Evolutionary conservation across 2,797 vertebrate species (phyloP).

Genomic region (Syngnathus acus): DNA sequence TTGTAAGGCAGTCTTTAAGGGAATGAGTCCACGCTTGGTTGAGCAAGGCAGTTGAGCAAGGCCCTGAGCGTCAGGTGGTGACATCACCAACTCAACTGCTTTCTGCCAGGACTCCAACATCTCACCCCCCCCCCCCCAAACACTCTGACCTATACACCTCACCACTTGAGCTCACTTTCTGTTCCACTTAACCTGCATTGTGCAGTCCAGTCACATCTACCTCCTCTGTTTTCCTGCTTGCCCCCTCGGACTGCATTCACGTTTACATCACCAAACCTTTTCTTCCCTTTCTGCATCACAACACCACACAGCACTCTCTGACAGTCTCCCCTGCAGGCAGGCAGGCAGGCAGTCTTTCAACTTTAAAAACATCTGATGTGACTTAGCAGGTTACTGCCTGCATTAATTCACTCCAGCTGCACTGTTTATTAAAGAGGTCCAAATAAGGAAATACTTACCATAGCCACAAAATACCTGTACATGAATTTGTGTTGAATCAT

Average conservation of each 20-base stretch:
- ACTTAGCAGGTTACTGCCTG: constrained; percentile 32
- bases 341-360: constrained; percentile 16
- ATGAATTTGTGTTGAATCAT: too few species aligned
- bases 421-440: not conserved
- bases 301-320: constrained; percentile 1
- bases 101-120: constrained; percentile 37
- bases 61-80: constrained; percentile 30
- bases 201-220: constrained; percentile 3
- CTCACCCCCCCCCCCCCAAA: not conserved
- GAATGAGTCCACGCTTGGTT: not conserved
- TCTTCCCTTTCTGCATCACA: not conserved
- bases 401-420: constrained; percentile 37
- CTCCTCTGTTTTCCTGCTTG: not conserved
- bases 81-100: constrained; percentile 40
- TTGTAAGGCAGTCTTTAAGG: not conserved
- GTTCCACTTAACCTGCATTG: not conserved
- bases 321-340: constrained; percentile 4
- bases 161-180: constrained; percentile 16
- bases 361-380: constrained; percentile 48
- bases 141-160: constrained; percentile 18
- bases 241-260: constrained; percentile 2
- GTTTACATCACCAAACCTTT: constrained; percentile 7
- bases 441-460: not conserved
- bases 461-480: not conserved
- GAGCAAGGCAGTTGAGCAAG: not conserved